Conservation (phyloP, 2,113 vertebrate species). For the Echinops telfairi region DNA sequence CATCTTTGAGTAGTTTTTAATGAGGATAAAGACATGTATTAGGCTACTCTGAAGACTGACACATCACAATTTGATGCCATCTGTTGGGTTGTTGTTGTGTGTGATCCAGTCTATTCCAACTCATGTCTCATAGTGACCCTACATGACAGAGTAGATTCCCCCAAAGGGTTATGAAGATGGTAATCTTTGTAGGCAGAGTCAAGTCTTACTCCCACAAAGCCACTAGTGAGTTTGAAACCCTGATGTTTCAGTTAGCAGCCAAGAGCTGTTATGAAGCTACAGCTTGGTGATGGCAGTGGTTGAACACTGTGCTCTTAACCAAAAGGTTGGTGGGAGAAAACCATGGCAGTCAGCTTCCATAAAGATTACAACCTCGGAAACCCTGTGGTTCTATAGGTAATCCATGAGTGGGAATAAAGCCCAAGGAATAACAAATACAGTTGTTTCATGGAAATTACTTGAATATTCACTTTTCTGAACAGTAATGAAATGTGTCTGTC, state of each 20-base stretch:
- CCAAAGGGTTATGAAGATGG: background rate
- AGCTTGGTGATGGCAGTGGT: background rate
- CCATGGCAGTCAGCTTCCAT: too few species aligned
- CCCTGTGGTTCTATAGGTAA: background rate
- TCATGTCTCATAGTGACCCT: background rate
- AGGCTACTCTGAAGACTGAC: conserved; percentile 17
- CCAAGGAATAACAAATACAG: background rate
- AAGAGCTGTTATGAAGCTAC: background rate
- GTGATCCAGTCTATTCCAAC: background rate
- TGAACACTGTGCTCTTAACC: background rate
- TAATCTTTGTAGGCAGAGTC: background rate
- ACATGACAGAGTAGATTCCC: background rate
- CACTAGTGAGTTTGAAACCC: background rate
- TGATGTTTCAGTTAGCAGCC: background rate
- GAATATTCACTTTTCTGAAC: background rate
- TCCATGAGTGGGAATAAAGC: too few species aligned
- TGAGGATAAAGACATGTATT: background rate
- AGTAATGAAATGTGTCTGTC: background rate
- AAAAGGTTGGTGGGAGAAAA: background rate
- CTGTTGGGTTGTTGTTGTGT: background rate
- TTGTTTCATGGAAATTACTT: conserved; percentile 19
- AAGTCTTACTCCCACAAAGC: background rate
- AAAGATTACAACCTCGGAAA: background rate
- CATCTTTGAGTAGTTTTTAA: conserved; percentile 2
- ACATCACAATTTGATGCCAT: conserved; percentile 29